A percentile compares a stretch with the other conserved stretches of the same genome.
These are phyloP conservation scores for Corapipo altera DNA, from an alignment of 2,113 vertebrate species.

Conservation along the genomic window DNA sequence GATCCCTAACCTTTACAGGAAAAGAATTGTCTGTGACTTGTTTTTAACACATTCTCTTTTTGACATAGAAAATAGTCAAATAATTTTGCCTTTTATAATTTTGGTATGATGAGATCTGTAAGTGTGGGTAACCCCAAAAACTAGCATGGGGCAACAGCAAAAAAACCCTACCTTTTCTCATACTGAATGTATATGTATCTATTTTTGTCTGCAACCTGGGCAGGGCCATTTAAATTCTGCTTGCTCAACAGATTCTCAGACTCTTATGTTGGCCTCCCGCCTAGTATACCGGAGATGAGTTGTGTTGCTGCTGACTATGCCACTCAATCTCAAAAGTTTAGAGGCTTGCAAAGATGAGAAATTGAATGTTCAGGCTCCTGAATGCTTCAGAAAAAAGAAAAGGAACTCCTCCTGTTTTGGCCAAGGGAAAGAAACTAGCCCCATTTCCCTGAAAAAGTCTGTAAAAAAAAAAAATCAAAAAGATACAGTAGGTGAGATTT, in stretches of 20 bases:
- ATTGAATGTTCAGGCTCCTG: slow-evolving; percentile 14
- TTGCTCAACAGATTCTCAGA: slow-evolving; percentile 66
- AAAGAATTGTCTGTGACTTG: slow-evolving; percentile 69
- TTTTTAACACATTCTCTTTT: slow-evolving; percentile 50
- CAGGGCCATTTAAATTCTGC: slow-evolving; percentile 67
- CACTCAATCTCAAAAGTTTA: slow-evolving; percentile 36
- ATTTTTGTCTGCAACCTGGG: slow-evolving; percentile 45
- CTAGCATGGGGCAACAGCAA: not conserved
- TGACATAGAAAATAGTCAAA: slow-evolving; percentile 68
- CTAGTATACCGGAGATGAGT: slow-evolving; percentile 32
- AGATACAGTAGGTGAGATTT: not conserved
- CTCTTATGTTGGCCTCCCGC: slow-evolving; percentile 8
- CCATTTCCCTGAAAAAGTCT: not conserved
- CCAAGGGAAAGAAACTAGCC: not conserved
- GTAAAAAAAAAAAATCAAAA: not conserved
- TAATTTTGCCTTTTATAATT: slow-evolving; percentile 76
- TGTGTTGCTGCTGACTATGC: slow-evolving; percentile 57
- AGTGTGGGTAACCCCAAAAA: not conserved
- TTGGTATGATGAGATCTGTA: slow-evolving; percentile 60
- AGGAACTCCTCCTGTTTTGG: not conserved
- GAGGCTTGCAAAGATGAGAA: slow-evolving; percentile 25
- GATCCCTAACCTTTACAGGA: slow-evolving; percentile 68
- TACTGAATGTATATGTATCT: slow-evolving; percentile 39
- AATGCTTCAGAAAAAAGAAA: not conserved
- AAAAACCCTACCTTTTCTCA: not conserved